Percentiles rank a stretch among this genome's conserved stretches.
Evolutionary conservation across 2,113 vertebrate genomes (phyloP).

Genomic region (Cheirogaleus medius): DNA sequence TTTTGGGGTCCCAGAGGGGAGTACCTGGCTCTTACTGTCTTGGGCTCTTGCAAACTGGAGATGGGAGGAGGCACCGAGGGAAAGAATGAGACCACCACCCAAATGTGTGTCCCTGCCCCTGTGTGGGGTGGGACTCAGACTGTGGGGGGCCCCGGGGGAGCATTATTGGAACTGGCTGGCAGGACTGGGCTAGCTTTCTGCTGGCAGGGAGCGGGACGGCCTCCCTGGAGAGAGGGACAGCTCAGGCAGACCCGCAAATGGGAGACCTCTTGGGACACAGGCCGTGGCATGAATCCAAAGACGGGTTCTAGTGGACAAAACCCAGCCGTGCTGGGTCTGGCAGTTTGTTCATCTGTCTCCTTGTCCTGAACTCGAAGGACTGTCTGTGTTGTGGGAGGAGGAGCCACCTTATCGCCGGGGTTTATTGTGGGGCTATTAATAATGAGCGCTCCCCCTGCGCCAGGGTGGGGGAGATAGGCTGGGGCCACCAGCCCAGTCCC

Average conservation of each 20-base stretch:
- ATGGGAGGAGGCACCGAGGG: rapidly evolving
- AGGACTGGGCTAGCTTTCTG: background rate
- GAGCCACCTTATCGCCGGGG: background rate
- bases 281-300: background rate
- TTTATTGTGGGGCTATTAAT: conserved; percentile 23
- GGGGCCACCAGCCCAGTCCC: background rate
- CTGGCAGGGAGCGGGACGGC: background rate
- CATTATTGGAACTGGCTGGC: background rate
- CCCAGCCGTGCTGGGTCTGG: background rate
- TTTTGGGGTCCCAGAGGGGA: background rate
- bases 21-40: background rate
- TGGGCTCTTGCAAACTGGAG: background rate
- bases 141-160: rapidly evolving
- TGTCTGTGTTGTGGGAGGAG: background rate
- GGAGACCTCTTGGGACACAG: background rate
- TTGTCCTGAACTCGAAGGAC: background rate
- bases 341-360: background rate
- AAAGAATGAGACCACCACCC: background rate
- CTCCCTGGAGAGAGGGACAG: too few relatives aligned
- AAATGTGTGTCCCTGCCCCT: background rate
- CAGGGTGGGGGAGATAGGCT: background rate
- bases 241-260: rapidly evolving
- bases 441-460: background rate
- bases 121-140: background rate
- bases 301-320: background rate